Base-by-base conservation (phyloP, 1,140 invertebrate species). In the Popillia japonica region DNA sequence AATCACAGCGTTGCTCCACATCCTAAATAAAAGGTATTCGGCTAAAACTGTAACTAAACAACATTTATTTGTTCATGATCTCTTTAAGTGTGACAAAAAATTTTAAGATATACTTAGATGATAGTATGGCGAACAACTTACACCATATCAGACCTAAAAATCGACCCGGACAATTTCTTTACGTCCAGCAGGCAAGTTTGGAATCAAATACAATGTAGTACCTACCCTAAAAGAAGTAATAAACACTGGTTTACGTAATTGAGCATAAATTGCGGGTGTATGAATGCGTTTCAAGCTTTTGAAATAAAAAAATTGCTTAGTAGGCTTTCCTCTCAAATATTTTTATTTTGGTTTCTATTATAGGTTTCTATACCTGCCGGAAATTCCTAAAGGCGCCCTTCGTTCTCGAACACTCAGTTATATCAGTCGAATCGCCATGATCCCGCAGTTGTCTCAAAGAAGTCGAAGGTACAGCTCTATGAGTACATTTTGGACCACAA, bases 381-480 rank as follows among this genome's bases (percentile, higher is more conserved):
- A 98, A 99, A 83, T 96, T 96, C 81, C 96, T 91, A 88, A 99
- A 96, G 79, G 96, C 97, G 74, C 97, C 97, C 89, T 98, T 99
- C 87, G 98, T 96, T 81, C 97, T 90, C 82, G 99, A 90, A 42
- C 96, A 98, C 88, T 98, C 97, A 14, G 96, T 96, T 3, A 97
- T 97, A 83, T 99, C 98, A 83, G 95, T 96, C n/a, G 96, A 95
- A 78, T 95, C 94, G 64, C 80, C 80, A 72, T 85, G 85, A 79
- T 85, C 84, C 74, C 94, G 90, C 23, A 96, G 89, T 85, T 96
- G 94, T 83, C 95, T 92, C 84, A 96, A 87, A 2, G 95, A 96
- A 83, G 93, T 92, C 86, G 92, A 93, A 77, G 92, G 90, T 78
- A 92, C 90, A 20, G 92, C 89, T 78, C 83, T 83, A 78, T 81